Evolutionary conservation across 1,140 invertebrate species (phyloP), one percentile per base, ranked within the genome.

Genomic region (Drosophila insularis): DNA sequence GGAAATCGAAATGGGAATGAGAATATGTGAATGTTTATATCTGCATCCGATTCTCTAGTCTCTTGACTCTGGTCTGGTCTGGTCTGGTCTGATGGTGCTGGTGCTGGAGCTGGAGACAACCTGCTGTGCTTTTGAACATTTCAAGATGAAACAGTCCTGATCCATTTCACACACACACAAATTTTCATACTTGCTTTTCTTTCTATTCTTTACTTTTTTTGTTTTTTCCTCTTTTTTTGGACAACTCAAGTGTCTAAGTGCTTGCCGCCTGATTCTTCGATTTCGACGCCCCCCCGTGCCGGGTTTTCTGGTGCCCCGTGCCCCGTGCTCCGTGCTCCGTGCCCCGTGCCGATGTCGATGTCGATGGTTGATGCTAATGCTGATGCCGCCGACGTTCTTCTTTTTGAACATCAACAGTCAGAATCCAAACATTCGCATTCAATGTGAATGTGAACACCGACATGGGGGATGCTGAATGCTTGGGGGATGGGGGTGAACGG

Each of bases 161-260:
- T 77, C 69, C 78, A 86, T 81, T 79, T 86, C 13, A 50, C 27
- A 27, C 19, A 17, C 43, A 43, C 17, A n/a, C 35, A 23, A 72
- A 66, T 8, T 46, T 19, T 17, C 43, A 50, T 21, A 50, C 43
- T 50, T 50, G 19, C 17, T 50, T 50, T 50, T 19, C 43, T 21
- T 50, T 50, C 43, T 19, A 63, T 64, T 50, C 72, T 50, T 62
- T 64, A 39, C 7, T 27, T 32, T 17, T 5, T 14, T 53, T 62
- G 27, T 43, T 17, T 43, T 65, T 37, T 56, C n/a, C n/a, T 50
- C 60, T 62, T 64, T 66, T 78, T 79, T 87, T 87, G 75, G 82
- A 80, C 75, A 87, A 87, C 79, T 87, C 82, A 87, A 87, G 82
- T 87, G 81, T 85, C 81, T 85, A 85, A 85, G 81, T 85, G 81